Conservation (phyloP, 2,113 vertebrate species). For the Oryzias woworae region DNA sequence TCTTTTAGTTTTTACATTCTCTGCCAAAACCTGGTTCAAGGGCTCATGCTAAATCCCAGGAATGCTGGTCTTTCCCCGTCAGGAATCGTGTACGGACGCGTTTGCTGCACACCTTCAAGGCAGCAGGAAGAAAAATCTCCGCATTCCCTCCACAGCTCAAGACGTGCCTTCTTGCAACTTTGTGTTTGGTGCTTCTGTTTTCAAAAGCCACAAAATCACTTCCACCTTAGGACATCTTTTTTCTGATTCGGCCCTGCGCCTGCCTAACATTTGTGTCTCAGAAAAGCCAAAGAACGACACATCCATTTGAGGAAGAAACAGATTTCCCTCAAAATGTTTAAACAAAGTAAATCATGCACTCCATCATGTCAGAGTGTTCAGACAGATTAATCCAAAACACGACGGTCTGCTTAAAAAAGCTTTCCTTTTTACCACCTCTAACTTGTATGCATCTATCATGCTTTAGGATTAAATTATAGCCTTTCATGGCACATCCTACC, state of each 20-base stretch:
- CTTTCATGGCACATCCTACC: slow-evolving; percentile 52
- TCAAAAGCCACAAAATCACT: slow-evolving; percentile 30
- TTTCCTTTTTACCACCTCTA: slow-evolving; percentile 42
- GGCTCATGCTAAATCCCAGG: slow-evolving; percentile 49
- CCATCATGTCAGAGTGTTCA: slow-evolving; percentile 30
- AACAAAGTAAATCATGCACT: slow-evolving; percentile 47
- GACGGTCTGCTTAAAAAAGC: slow-evolving; percentile 24
- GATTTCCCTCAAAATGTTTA: slow-evolving; percentile 27
- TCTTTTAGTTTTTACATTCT: slow-evolving; percentile 32
- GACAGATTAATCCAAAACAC: slow-evolving; percentile 49
- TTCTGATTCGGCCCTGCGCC: neutral
- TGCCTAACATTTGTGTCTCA: slow-evolving; percentile 25
- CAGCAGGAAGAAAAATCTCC: neutral
- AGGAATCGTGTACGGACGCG: slow-evolving; percentile 60
- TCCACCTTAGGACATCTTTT: slow-evolving; percentile 14
- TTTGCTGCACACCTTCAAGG: slow-evolving; percentile 39
- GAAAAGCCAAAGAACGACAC: slow-evolving; percentile 11
- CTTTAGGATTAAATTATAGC: slow-evolving; percentile 65
- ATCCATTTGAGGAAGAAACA: slow-evolving; percentile 5
- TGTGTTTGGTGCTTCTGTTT: slow-evolving; percentile 14
- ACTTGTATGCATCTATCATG: slow-evolving; percentile 54
- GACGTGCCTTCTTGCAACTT: slow-evolving; percentile 3
- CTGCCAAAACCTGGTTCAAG: slow-evolving; percentile 48
- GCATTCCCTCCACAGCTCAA: neutral
- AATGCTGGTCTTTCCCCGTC: slow-evolving; percentile 43